Conservation (phyloP, 1,140 invertebrate genomes). For the Colletes gigas region DNA sequence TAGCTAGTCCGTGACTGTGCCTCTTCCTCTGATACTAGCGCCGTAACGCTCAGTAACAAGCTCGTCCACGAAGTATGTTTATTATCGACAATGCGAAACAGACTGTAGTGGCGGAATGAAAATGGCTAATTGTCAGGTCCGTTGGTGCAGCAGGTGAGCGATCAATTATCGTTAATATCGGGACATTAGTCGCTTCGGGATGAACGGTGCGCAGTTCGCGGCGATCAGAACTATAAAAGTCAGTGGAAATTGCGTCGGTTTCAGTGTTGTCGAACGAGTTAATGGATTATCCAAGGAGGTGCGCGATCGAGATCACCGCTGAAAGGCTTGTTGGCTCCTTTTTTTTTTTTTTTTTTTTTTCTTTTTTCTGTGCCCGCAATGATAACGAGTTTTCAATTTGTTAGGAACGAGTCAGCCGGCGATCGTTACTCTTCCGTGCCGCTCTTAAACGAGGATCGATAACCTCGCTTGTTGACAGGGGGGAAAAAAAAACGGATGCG, state of each 20-base stretch:
- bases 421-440: slow-evolving; percentile 12
- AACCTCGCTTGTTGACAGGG: slow-evolving; percentile 30
- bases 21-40: slow-evolving; percentile 12
- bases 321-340: slow-evolving; percentile 43
- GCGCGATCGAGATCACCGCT: slow-evolving; percentile 49
- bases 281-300: slow-evolving; percentile 43
- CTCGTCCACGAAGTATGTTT: slow-evolving; percentile 57
- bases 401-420: slow-evolving; percentile 19
- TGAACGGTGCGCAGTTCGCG: slow-evolving; percentile 39
- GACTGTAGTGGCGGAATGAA: slow-evolving; percentile 69
- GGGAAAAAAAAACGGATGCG: slow-evolving; percentile 29
- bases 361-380: no score
- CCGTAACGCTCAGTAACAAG: slow-evolving; percentile 32
- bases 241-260: slow-evolving; percentile 32
- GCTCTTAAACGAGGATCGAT: slow-evolving; percentile 30
- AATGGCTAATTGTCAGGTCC: slow-evolving; percentile 78
- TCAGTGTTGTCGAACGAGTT: slow-evolving; percentile 29
- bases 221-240: slow-evolving; percentile 6
- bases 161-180: slow-evolving; percentile 53
- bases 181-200: slow-evolving; percentile 39
- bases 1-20: no score
- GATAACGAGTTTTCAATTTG: slow-evolving; percentile 51
- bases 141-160: slow-evolving; percentile 77
- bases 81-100: slow-evolving; percentile 65
- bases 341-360: no score